Evolutionary conservation across 1,140 invertebrate species (phyloP).

Genomic region (Pogonognathellus flavescens): DNA sequence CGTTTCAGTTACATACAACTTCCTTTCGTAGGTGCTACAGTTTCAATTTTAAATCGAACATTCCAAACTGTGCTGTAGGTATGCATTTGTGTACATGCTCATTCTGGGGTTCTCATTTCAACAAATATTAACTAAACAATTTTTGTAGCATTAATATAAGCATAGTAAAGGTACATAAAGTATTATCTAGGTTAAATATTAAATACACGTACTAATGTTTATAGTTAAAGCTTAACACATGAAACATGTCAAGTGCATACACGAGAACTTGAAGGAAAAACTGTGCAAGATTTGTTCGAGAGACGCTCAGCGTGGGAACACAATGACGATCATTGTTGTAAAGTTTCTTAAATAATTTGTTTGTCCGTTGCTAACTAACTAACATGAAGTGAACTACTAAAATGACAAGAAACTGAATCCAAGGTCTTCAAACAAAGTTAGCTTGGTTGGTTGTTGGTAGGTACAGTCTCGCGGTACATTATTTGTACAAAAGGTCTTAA

Average conservation of each 20-base stretch:
- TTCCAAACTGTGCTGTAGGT: too few relatives aligned
- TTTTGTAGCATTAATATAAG: too few relatives aligned
- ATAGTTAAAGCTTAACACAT: too few relatives aligned
- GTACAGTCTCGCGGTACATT: neutral
- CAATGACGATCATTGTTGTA: slow-evolving; percentile 37
- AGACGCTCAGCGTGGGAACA: slow-evolving; percentile 26
- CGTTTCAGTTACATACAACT: too few relatives aligned
- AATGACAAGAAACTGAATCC: slow-evolving; percentile 32
- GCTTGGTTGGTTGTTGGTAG: neutral
- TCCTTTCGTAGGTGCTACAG: too few relatives aligned
- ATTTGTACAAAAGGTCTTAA: slow-evolving; percentile 38
- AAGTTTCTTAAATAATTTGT: slow-evolving; percentile 43
- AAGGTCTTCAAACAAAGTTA: slow-evolving; percentile 43
- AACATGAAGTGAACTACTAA: slow-evolving; percentile 35
- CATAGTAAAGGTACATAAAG: too few relatives aligned
- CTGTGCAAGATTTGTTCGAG: neutral
- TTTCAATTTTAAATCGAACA: too few relatives aligned
- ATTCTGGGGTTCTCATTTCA: too few relatives aligned
- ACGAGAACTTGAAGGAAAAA: neutral
- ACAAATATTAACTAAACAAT: too few relatives aligned
- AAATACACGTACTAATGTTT: too few relatives aligned
- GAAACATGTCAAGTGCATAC: neutral
- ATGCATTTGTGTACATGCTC: too few relatives aligned
- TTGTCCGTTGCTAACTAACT: slow-evolving; percentile 14
- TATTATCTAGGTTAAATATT: too few relatives aligned